These are phyloP conservation scores for Alentia gelatinosa DNA, from an alignment of 2,888 invertebrate species.

Conservation along the genomic window DNA sequence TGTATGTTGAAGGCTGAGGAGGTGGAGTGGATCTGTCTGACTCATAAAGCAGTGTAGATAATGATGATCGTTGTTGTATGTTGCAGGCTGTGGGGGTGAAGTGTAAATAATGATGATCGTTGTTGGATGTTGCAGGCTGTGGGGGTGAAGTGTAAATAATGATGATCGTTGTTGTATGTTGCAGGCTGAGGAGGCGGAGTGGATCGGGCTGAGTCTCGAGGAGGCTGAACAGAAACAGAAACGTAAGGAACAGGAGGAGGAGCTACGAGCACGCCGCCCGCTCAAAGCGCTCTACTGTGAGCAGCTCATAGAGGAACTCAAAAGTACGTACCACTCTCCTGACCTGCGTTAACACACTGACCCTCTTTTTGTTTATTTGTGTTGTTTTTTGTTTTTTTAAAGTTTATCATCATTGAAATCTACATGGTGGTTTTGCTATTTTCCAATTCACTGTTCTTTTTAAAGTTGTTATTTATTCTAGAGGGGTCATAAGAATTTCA, in stretches of 20 bases:
- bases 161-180: not conserved
- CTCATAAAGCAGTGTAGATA: not conserved
- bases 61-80: not conserved
- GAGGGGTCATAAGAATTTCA: too few species aligned
- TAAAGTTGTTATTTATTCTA: too few species aligned
- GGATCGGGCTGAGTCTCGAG: slow-evolving; percentile 62
- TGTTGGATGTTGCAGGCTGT: too few species aligned
- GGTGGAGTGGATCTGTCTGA: not conserved
- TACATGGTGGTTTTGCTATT: too few species aligned
- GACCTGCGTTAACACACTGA: not conserved
- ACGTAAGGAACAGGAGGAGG: slow-evolving; percentile 57
- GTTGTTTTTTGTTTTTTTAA: too few species aligned
- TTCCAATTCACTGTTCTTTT: too few species aligned
- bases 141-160: too few species aligned
- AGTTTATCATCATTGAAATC: too few species aligned
- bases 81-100: slow-evolving; percentile 60
- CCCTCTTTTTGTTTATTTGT: too few species aligned
- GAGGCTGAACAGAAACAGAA: slow-evolving; percentile 64
- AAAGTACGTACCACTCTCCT: slow-evolving; percentile 27
- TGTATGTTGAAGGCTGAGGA: not conserved
- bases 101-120: too few species aligned
- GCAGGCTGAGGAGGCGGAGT: slow-evolving; percentile 62
- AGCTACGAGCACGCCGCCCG: slow-evolving; percentile 52
- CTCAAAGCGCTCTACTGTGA: slow-evolving; percentile 59
- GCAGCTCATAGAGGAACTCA: slow-evolving; percentile 56